A percentile compares a stretch with the other conserved stretches of the same genome.
Conservation (phyloP, 2,888 invertebrate genomes). For the Yponomeuta plumbellus region DNA sequence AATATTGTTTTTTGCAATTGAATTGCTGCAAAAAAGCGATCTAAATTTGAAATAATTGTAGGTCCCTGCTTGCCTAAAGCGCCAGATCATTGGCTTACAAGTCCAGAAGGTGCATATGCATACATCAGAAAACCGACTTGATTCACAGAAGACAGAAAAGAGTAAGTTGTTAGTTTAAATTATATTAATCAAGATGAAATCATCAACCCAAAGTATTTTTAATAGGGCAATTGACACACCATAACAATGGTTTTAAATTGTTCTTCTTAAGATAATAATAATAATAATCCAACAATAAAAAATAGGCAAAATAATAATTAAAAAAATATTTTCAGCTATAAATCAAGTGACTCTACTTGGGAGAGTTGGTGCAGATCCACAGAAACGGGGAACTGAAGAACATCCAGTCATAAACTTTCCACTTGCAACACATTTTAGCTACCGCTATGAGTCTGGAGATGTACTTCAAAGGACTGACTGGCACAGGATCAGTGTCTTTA, state of each 20-base stretch:
- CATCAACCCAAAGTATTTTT: no score
- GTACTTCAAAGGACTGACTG: constrained; percentile 92
- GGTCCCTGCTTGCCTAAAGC: constrained; percentile 29
- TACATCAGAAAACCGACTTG: constrained; percentile 31
- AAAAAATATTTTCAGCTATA: constrained; percentile 65
- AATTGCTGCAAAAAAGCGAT: neutral
- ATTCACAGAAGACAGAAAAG: constrained; percentile 57
- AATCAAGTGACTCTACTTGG: constrained; percentile 92
- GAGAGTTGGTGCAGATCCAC: constrained; percentile 92
- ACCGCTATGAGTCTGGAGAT: constrained; percentile 87
- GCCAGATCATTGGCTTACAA: constrained; percentile 30
- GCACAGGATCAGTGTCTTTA: constrained; percentile 93
- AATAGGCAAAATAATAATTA: no score
- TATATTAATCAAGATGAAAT: no score
- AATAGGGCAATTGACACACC: no score
- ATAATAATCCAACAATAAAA: no score
- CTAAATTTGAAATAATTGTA: constrained; percentile 25
- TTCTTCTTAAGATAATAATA: no score
- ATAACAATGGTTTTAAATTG: no score
- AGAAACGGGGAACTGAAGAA: constrained; percentile 86
- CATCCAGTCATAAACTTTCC: constrained; percentile 94
- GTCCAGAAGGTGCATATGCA: constrained; percentile 31
- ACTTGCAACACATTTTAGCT: constrained; percentile 91
- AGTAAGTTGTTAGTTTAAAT: constrained; percentile 39
- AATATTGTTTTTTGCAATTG: no score